Percentiles rank a stretch among this genome's conserved stretches.
Conservation (phyloP, 2,888 invertebrate species). For the Cosmia pyralina region DNA sequence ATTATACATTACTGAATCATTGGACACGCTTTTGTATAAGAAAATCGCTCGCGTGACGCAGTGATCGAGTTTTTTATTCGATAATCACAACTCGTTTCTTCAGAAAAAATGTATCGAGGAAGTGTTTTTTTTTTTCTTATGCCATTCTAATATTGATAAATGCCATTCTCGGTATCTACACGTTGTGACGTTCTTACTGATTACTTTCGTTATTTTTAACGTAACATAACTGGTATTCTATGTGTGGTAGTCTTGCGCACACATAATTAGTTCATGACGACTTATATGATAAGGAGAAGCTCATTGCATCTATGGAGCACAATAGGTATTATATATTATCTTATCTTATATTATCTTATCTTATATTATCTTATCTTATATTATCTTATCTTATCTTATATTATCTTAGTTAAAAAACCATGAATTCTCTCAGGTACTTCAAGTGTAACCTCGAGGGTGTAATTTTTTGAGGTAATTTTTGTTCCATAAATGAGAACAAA, state of each 20-base stretch:
- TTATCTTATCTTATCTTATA: too few relatives aligned
- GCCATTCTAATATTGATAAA: slow-evolving; percentile 57
- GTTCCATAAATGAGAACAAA: slow-evolving; percentile 8
- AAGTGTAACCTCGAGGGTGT: background rate
- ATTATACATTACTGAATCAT: slow-evolving; percentile 14
- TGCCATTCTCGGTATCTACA: slow-evolving; percentile 27
- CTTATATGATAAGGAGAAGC: background rate
- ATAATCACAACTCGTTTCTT: slow-evolving; percentile 44
- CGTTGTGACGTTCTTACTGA: slow-evolving; percentile 22
- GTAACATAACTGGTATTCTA: slow-evolving; percentile 14
- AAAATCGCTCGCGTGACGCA: slow-evolving; percentile 45
- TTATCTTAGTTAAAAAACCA: background rate
- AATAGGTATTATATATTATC: background rate
- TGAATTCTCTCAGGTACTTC: background rate
- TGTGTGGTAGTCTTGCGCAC: slow-evolving; percentile 1
- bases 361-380: too few relatives aligned
- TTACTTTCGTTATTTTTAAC: slow-evolving; percentile 17
- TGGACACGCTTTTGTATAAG: slow-evolving; percentile 25
- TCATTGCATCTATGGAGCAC: background rate
- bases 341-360: too few relatives aligned
- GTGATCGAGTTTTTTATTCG: slow-evolving; percentile 37
- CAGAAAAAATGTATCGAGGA: slow-evolving; percentile 58
- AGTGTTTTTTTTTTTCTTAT: slow-evolving; percentile 56
- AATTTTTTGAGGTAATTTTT: background rate
- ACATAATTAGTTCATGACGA: background rate